Conservation (phyloP, 1,140 invertebrate genomes). For the Micrasema longulum region DNA sequence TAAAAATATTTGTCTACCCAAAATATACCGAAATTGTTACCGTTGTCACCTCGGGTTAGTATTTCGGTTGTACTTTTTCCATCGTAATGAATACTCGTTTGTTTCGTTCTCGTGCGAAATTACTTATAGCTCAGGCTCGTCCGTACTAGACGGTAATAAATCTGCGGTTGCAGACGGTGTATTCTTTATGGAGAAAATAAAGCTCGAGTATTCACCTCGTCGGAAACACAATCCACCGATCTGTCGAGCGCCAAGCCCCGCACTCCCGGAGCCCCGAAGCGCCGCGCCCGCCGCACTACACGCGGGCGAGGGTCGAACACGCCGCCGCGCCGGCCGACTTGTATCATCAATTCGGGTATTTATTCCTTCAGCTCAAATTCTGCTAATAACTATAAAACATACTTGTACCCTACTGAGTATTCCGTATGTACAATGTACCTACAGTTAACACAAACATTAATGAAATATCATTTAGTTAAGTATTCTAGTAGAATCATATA, state of each 20-base stretch:
- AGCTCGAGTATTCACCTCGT: constrained; percentile 25
- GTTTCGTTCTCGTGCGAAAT: constrained; percentile 13
- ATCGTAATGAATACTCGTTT: constrained; percentile 30
- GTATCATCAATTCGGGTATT: constrained; percentile 31
- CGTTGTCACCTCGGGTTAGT: constrained; percentile 6
- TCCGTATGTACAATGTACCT: too few species aligned
- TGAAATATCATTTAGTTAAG: too few species aligned
- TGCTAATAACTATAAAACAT: constrained; percentile 14
- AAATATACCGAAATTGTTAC: not conserved
- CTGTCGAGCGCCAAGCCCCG: too few species aligned
- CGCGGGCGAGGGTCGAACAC: not conserved
- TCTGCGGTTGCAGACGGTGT: constrained; percentile 37
- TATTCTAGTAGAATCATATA: too few species aligned
- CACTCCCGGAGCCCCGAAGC: too few species aligned
- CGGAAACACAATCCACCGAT: not conserved
- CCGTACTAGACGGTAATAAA: constrained; percentile 32
- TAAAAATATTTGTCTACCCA: not conserved
- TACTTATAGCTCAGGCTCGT: constrained; percentile 28
- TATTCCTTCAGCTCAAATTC: constrained; percentile 22
- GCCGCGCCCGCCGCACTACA: too few species aligned
- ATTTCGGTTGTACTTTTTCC: constrained; percentile 21
- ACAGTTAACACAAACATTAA: too few species aligned
- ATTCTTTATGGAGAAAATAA: constrained; percentile 40
- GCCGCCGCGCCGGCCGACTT: not conserved
- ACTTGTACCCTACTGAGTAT: too few species aligned